Conservation (phyloP, 2,888 invertebrate genomes). For the Rhyacophila evoluta region DNA sequence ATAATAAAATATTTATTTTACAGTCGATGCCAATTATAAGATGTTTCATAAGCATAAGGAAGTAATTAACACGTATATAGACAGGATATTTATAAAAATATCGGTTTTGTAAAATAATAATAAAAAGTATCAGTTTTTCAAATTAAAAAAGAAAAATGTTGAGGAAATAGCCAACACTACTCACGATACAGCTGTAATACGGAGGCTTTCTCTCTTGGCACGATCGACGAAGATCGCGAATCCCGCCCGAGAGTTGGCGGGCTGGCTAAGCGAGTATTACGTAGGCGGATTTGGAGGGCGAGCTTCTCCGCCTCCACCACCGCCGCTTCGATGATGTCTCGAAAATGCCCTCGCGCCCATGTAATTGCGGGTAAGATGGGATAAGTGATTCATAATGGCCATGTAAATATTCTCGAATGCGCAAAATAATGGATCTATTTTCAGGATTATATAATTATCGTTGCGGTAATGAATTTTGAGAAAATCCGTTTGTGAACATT, state of each 20-base stretch:
- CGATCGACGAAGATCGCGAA: constrained; percentile 14
- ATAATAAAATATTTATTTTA: no score
- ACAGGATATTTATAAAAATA: no score
- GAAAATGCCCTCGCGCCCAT: neutral
- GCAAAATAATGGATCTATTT: constrained; percentile 3
- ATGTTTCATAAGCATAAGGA: no score
- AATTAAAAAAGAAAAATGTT: no score
- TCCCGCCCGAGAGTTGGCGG: constrained; percentile 3
- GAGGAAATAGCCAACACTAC: neutral
- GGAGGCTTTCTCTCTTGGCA: constrained; percentile 4
- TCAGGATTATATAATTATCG: neutral
- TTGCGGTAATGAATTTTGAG: neutral
- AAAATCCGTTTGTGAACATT: neutral
- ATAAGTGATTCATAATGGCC: constrained; percentile 20
- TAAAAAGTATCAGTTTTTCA: no score
- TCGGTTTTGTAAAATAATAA: no score
- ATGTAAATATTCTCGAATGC: neutral
- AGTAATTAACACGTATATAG: no score
- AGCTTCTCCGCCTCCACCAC: neutral
- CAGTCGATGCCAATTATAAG: no score
- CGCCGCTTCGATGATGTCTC: constrained; percentile 11
- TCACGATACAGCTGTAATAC: constrained; percentile 1
- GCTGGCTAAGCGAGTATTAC: neutral
- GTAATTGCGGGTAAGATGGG: neutral
- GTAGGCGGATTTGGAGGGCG: neutral